phyloP scores from a whole-genome alignment of 2,888 invertebrate genomes.

The Mallateleia sp. region DNA sequence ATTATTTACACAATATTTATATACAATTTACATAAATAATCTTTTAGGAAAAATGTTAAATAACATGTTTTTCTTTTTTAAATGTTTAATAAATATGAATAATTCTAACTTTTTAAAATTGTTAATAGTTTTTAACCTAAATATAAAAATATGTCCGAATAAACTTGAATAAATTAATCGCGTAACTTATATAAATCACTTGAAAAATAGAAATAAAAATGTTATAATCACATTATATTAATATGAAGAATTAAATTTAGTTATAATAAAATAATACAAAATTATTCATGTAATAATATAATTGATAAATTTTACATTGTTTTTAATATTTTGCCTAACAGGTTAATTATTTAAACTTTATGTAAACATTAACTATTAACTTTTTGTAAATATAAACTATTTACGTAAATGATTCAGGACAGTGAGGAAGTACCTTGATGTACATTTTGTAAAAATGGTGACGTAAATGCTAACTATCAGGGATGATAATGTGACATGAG shows the following conservation, averaged over 20 bases:
- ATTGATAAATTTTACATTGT: background rate
- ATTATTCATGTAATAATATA: background rate
- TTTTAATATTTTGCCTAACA: background rate
- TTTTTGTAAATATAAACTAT: too few relatives aligned
- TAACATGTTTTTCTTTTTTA: background rate
- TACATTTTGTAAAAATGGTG: too few relatives aligned
- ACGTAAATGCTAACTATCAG: too few relatives aligned
- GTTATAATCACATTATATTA: background rate
- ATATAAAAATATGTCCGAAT: background rate
- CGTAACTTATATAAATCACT: background rate
- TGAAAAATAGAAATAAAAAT: background rate
- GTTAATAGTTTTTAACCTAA: background rate
- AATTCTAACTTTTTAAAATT: background rate
- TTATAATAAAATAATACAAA: background rate
- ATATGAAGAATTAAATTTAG: background rate
- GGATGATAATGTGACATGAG: too few relatives aligned
- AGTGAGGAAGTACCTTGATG: too few relatives aligned
- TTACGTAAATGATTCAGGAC: too few relatives aligned
- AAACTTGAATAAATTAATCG: background rate
- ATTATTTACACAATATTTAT: background rate
- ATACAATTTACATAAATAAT: background rate
- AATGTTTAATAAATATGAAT: background rate
- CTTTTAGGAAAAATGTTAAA: background rate
- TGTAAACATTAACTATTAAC: background rate
- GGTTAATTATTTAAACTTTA: background rate